A percentile compares a stretch with the other conserved stretches of the same genome.
Evolutionary conservation across 2,113 vertebrate species (phyloP).

Genomic region (Prionailurus bengalensis): DNA sequence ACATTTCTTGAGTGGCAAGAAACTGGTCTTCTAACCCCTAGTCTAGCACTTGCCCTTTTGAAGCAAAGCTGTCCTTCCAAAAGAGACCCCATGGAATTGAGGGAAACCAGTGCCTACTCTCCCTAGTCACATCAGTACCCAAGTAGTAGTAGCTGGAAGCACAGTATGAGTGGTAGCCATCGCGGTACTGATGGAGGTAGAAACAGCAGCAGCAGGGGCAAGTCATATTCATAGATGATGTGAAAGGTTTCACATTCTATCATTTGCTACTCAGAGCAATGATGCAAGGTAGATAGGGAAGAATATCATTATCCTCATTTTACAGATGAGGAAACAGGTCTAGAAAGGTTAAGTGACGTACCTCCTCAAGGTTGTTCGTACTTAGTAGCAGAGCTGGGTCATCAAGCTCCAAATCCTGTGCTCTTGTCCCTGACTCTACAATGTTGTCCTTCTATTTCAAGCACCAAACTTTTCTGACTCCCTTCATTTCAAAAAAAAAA

Average conservation of each 20-base stretch:
- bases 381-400: constrained; percentile 48
- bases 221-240: not conserved
- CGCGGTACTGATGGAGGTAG: fast-evolving
- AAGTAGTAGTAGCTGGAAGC: not conserved
- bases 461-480: not conserved
- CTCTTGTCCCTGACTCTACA: not conserved
- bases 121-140: not conserved
- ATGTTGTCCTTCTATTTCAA: not conserved
- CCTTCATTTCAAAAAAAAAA: not conserved
- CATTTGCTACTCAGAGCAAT: not conserved
- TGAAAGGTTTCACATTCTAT: not conserved
- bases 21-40: not conserved
- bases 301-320: constrained; percentile 51
- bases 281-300: not conserved
- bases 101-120: not conserved
- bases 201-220: not conserved
- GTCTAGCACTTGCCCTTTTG: not conserved
- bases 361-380: constrained; percentile 41
- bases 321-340: constrained; percentile 51
- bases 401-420: constrained; percentile 15
- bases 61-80: not conserved
- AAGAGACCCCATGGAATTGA: not conserved
- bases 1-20: not conserved
- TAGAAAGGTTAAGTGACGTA: not conserved
- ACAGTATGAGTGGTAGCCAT: not conserved